Evolutionary conservation across 2,797 vertebrate genomes (phyloP).

Genomic region (Galago senegalensis): DNA sequence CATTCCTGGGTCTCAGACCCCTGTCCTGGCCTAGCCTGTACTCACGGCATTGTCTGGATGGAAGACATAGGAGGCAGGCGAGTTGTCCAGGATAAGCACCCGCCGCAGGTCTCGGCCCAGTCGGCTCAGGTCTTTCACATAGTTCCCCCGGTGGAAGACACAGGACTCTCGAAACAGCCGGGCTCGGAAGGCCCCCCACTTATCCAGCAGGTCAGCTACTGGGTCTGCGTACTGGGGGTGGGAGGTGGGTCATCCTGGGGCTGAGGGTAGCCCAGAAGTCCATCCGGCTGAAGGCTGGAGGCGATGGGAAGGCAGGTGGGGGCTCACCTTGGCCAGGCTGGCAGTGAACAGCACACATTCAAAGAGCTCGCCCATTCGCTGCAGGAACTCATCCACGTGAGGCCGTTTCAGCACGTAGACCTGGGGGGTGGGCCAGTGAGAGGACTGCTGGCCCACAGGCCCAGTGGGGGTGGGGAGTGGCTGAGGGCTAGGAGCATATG

Average conservation of each 20-base stretch:
- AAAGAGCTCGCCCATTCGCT: conserved; percentile 98
- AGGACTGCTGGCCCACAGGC: conserved; percentile 51
- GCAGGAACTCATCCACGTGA: conserved; percentile 97
- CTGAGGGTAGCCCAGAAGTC: not conserved
- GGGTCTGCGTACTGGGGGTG: conserved; percentile 95
- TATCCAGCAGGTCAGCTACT: conserved; percentile 97
- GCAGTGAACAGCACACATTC: conserved; percentile 99
- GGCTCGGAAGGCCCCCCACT: conserved; percentile 96
- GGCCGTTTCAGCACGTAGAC: conserved; percentile 98
- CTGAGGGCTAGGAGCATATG: not conserved
- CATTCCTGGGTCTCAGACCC: not conserved
- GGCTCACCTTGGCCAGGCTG: conserved; percentile 97
- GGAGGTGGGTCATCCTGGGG: not conserved
- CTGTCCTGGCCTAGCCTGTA: rapidly evolving
- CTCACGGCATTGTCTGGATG: conserved; percentile 98
- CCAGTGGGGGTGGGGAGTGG: rapidly evolving
- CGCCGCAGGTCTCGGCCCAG: conserved; percentile 96
- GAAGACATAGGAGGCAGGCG: conserved; percentile 98
- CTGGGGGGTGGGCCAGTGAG: conserved; percentile 87
- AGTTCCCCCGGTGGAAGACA: conserved; percentile 98
- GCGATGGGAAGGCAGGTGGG: not conserved
- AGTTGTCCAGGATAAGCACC: conserved; percentile 98
- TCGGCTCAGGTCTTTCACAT: conserved; percentile 98
- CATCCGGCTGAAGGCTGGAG: not conserved
- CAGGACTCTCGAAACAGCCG: conserved; percentile 99